Base-by-base conservation (phyloP, 2,797 vertebrate genomes). In the Alectoris magna region DNA sequence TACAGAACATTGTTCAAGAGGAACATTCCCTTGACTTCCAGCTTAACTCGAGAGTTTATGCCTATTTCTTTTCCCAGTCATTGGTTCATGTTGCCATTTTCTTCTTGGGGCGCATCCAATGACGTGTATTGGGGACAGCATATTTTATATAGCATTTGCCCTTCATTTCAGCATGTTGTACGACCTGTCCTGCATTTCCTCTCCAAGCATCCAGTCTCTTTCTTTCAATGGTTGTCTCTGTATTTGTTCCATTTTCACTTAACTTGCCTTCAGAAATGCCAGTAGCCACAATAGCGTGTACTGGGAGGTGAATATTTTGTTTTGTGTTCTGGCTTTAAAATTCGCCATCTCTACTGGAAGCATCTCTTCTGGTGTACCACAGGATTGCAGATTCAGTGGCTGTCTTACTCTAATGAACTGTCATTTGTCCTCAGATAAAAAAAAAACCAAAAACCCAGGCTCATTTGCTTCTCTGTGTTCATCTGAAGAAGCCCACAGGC, bases 91-190 rank as follows among this genome's bases (percentile, higher is more conserved):
- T 12, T 4, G 1, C 14, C 34, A 16, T 7, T 87, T 77, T 83
- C 66, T 23, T 90, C 16, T 64, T 17, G 9, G 17, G 3, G 2
- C 21, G 1, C 24, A 0, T 24, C 8, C 12, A 2, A 43, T 2
- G 44, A 29, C 44, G 3, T 38, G 3, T 48, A 8, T 2, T 46
- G 19, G 31, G 55, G 43, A 43, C 24, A 21, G 1, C 5, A 10
- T 29, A 29, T 53, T 56, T 26, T 31, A 75, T 53, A 26, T 24
- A 23, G 3, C 4, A 9, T n/a, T 43, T 27, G 14, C 11, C 36
- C 38, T 84, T 68, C 44, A 9, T 34, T 76, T 72, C n/a, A 13
- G 21, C 39, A 0, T 49, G 11, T 51, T 59, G 17, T 59, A 39
- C 7, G 11, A 16, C 44, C 23, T 2, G 0, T 21, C 66, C 41